Base-by-base conservation (phyloP, 2,797 vertebrate genomes). In the Remorina albescens region DNA sequence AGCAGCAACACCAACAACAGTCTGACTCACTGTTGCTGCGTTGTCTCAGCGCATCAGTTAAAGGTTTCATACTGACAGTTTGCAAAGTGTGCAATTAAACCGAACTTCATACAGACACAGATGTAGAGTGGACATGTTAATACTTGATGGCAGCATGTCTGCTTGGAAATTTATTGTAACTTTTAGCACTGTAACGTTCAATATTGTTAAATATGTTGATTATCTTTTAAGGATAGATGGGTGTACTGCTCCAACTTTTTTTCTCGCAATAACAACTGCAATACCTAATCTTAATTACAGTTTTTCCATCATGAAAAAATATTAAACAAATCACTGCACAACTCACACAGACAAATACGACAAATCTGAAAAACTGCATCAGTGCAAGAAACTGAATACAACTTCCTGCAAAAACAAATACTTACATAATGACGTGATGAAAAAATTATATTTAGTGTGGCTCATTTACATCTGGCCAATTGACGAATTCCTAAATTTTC, bases 1-100 rank as follows among this genome's bases (percentile, higher is more conserved):
- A 91, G 90, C 91, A 91, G 87, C 84, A 88, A 74, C 85, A 81
- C 84, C 65, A 74, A 71, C 74, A 89, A 85, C 89, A 85, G 70
- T 81, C 88, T 86, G 87, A 92, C 85, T 87, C 83, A 79, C 3
- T 65, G 57, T 71, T 82, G 85, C 87, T 79, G 76, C 18, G 74
- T 87, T 15, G 74, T 87, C 89, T 77, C 51, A 10, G 68, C 60
- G 69, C 68, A 79, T 92, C 81, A 82, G 73, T 86, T 86, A 81
- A 84, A 80, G 37, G 21, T 46, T 69, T 47, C 69, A 25, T 58
- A 74, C 85, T 87, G 87, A 89, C 80, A 86, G 70, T 72, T n/a
- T 64, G 77, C 84, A 77, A 82, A 67, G 71, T 74, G 66, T 58
- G 74, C 41, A 13, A 80, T 85, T 84, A 88, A 67, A 69, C 36